Evolutionary conservation across 2,888 invertebrate species (phyloP), one percentile per base, ranked within the genome.

Genomic region (Drosophila algonquin): DNA sequence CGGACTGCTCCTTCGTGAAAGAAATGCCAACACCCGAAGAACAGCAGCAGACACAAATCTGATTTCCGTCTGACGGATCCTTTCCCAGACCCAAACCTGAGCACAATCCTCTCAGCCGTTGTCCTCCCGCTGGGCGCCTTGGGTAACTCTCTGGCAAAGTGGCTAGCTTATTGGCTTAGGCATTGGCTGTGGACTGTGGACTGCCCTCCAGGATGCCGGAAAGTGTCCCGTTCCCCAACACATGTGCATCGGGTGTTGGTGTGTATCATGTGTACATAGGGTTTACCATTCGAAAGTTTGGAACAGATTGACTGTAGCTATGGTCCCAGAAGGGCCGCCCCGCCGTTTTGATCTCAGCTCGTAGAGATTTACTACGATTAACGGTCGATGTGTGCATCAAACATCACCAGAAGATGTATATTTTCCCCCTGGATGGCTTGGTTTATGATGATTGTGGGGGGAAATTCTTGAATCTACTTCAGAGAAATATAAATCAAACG

Each of bases 31-130:
- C 40, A 40, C n/a, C n/a, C n/a, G 40, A 40, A 40, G 40, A 40
- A 14, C 40, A 40, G n/a, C 40, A n/a, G 18, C 50, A 60, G 59
- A 68, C 74, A 73, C 81, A 77, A 85, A 82, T 85, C 81, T 75
- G 80, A 76, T 85, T 79, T 87, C 85, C 87, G 81, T 65, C 70
- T 69, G 76, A 75, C 65, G 72, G 50, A 40, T 40, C 40, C 14
- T 40, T 35, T n/a, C 40, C 27, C 27, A 30, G 2, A 8, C 30
- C 30, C 30, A 40, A 62, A 47, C 61, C 61, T 51, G n/a, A 10
- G 55, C 50, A n/a, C 14, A 12, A 18, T 35, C 16, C 40, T 62
- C 45, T 32, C 12, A 16, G 6, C 32, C 53, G 27, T 3, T 47
- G 63, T 46, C 46, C 32, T 57, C 7, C 21, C 47, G 14, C 35